Evolutionary conservation across 2,797 vertebrate genomes (phyloP), one percentile per base, ranked within the genome.

Genomic region (Pogonophryne albipinna): DNA sequence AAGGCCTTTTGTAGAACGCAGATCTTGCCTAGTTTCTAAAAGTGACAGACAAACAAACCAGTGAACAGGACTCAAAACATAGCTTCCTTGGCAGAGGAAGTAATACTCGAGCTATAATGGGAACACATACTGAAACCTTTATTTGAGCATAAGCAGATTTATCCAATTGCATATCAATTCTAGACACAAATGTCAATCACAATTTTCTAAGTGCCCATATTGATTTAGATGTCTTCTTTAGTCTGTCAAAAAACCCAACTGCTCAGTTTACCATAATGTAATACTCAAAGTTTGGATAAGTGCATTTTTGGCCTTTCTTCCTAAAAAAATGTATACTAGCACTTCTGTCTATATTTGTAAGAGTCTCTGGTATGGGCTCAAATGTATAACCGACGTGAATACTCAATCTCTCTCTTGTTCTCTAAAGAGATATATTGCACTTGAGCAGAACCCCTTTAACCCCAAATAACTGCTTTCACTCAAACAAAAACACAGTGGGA

Each of bases 381-480:
- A n/a, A 16, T 42, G 9, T n/a, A 27, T 66, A 38, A n/a, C 49
- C 38, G 31, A 49, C 19, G 6, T 53, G 10, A 71, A 53, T 10
- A 47, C 10, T 20, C 10, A 12, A 20, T 57, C 16, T 52, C 34
- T 34, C 34, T 8, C 34, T 34, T 7, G 23, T 34, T 34, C 34
- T 34, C 34, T 34, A 34, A 20, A 53, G 6, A 27, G 13, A 27
- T 47, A 19, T 2, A 23, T 34, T 57, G 31, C 57, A 64, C 27
- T 38, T 19, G 38, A 68, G 44, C 16, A 49, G 10, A 42, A 45
- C 20, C 17, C 0, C 20, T 50, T 49, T 62, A 8, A n/a, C 42
- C n/a, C 17, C 63, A n/a, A n/a, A 12, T 42, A 76, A 47, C 56
- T 17, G 51, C 9, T 45, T 68, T 23, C 20, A 70, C 41, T 58